phyloP scores from a whole-genome alignment of 1,140 invertebrate species.

The Bradysia coprophila region DNA sequence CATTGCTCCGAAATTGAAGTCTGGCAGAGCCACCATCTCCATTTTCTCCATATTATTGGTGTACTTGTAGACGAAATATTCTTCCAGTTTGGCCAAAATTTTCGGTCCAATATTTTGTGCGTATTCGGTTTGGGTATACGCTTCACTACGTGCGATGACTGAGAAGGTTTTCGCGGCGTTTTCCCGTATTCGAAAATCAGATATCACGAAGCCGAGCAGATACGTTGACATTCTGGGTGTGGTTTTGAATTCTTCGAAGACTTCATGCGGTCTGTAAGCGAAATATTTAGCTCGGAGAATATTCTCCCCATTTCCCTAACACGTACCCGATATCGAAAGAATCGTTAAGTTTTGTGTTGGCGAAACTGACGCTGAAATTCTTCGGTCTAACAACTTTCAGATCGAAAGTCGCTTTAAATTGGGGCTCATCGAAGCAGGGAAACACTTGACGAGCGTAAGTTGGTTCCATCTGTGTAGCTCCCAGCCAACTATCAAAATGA shows the following conservation, averaged over 20 bases:
- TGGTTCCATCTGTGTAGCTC: conserved; percentile 66
- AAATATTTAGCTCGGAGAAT: no score
- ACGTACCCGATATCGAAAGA: no score
- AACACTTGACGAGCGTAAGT: conserved; percentile 69
- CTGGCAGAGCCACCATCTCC: conserved; percentile 52
- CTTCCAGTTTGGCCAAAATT: conserved; percentile 25
- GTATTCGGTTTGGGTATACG: conserved; percentile 35
- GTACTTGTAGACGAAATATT: conserved; percentile 21
- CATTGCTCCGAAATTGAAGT: conserved; percentile 62
- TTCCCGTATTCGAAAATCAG: conserved; percentile 34
- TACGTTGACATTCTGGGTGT: conserved; percentile 63
- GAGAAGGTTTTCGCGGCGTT: conserved; percentile 17
- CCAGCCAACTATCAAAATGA: conserved; percentile 31
- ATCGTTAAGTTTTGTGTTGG: no score
- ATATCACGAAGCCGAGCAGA: conserved; percentile 50
- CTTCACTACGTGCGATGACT: conserved; percentile 44
- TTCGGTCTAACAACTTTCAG: conserved; percentile 38
- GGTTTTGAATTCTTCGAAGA: conserved; percentile 7
- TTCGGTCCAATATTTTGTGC: conserved; percentile 28
- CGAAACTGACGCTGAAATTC: conserved; percentile 28
- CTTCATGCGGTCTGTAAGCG: neutral
- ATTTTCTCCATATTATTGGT: conserved; percentile 28
- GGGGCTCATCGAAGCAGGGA: conserved; percentile 82
- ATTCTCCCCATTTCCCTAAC: no score
- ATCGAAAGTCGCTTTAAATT: conserved; percentile 61